phyloP scores from a whole-genome alignment of 2,888 invertebrate genomes.

The Leptinotarsa peninsularis region DNA sequence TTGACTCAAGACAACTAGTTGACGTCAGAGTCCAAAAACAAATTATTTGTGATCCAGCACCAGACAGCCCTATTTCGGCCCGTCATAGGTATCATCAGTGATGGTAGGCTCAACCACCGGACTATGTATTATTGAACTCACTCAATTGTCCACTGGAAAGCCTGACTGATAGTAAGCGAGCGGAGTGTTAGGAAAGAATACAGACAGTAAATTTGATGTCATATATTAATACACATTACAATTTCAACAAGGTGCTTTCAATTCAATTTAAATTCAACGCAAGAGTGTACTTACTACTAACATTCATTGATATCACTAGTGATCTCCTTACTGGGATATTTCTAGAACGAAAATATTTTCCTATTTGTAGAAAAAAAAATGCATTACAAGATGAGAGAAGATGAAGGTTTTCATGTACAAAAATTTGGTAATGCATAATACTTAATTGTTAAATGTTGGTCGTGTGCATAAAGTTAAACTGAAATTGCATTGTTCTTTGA shows the following conservation, averaged over 20 bases:
- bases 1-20: no score
- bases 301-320: constrained; percentile 36
- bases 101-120: no score
- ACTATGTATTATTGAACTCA: no score
- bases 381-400: background rate
- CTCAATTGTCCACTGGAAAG: no score
- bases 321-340: constrained; percentile 17
- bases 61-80: no score
- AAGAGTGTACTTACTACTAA: constrained; percentile 31
- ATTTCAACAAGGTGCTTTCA: constrained; percentile 36
- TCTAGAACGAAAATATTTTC: constrained; percentile 7
- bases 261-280: constrained; percentile 26
- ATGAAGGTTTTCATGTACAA: constrained; percentile 13
- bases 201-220: background rate
- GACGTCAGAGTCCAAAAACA: no score
- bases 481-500: constrained; percentile 38
- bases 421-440: constrained; percentile 16
- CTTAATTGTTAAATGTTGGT: constrained; percentile 35
- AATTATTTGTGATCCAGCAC: no score
- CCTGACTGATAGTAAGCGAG: no score
- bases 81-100: no score
- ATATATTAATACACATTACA: constrained; percentile 36
- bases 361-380: constrained; percentile 8
- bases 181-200: background rate
- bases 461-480: constrained; percentile 40